Base-by-base conservation (phyloP, 2,888 invertebrate species). In the Leuctra nigra region DNA sequence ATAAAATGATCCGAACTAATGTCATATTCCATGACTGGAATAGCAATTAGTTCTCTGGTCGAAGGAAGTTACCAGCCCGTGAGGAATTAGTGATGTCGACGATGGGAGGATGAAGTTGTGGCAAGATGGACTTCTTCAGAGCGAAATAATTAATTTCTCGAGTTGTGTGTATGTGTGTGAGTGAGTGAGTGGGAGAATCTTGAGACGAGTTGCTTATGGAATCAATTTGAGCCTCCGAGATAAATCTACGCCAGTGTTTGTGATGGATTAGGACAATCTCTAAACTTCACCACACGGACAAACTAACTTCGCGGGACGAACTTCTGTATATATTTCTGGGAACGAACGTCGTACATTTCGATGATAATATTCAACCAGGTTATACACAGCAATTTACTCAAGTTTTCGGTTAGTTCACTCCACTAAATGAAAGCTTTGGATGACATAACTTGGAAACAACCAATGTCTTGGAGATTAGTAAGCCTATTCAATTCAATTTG, bases 251-350 rank as follows among this genome's bases (percentile, higher is more conserved):
- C 44, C n/a, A n/a, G 35, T 47, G 57, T 39, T 38, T 46, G 55
- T 59, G 59, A 56, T 59, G 59, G 59, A 59, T 59, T 59, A 59
- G 50, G 53, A 55, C 47, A 55, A 53, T 55, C 58, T 54, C 58
- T n/a, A 35, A 24, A 53, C 20, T 44, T 44, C 44, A 23, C 44
- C 23, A n/a, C 20, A 44, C n/a, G 39, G 39, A 39, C 39, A 39
- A 39, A 39, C 39, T 39, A 39, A 39, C 39, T 39, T 39, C 39
- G n/a, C n/a, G 39, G 39, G 39, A 39, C 39, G 20, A 44, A 44
- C 44, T 23, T 44, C 6, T 29, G 11, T 29, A 29, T 29, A 29
- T 29, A 29, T 29, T 7, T 29, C 6, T 29, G 29, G 6, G 29
- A 7, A 29, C 29, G 29, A 7, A 29, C 11, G 11, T 29, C 6